These are phyloP conservation scores for Triplophysa siluroides DNA, from an alignment of 2,113 vertebrate species.

Conservation along the genomic window DNA sequence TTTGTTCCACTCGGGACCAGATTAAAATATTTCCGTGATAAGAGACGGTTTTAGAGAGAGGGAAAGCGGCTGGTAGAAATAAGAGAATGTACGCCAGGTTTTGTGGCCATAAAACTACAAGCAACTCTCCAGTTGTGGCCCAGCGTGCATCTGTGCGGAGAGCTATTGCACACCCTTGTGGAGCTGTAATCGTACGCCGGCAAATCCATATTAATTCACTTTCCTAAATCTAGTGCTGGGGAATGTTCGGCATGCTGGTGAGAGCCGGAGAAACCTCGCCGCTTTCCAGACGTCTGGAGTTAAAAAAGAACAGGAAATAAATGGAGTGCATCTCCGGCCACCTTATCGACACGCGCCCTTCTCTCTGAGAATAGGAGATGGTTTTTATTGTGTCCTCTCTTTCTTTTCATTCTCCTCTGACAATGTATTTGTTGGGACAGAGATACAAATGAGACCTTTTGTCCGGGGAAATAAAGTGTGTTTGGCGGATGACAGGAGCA, in stretches of 20 bases:
- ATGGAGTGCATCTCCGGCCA: constrained; percentile 61
- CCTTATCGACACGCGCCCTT: constrained; percentile 42
- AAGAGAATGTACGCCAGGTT: constrained; percentile 67
- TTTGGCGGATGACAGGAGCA: constrained; percentile 92
- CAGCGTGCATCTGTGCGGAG: constrained; percentile 43
- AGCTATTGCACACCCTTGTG: constrained; percentile 81
- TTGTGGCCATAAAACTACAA: not conserved
- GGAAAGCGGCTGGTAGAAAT: constrained; percentile 69
- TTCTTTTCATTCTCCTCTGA: constrained; percentile 72
- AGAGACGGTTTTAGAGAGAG: constrained; percentile 45
- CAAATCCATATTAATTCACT: constrained; percentile 99
- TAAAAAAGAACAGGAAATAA: constrained; percentile 15
- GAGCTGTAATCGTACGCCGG: constrained; percentile 89
- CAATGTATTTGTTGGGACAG: constrained; percentile 94
- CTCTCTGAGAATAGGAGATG: constrained; percentile 78
- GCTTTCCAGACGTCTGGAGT: constrained; percentile 22
- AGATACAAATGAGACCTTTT: constrained; percentile 96
- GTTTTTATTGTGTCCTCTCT: constrained; percentile 37
- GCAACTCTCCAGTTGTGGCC: constrained; percentile 15
- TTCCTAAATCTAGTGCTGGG: constrained; percentile 93
- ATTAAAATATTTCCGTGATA: constrained; percentile 56
- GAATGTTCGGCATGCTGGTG: constrained; percentile 90
- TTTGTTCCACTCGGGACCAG: constrained; percentile 46
- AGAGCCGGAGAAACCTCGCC: constrained; percentile 25
- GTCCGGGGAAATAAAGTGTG: constrained; percentile 97